Evolutionary conservation across 1,140 invertebrate species (phyloP).

Genomic region (Diachasma alloeum): DNA sequence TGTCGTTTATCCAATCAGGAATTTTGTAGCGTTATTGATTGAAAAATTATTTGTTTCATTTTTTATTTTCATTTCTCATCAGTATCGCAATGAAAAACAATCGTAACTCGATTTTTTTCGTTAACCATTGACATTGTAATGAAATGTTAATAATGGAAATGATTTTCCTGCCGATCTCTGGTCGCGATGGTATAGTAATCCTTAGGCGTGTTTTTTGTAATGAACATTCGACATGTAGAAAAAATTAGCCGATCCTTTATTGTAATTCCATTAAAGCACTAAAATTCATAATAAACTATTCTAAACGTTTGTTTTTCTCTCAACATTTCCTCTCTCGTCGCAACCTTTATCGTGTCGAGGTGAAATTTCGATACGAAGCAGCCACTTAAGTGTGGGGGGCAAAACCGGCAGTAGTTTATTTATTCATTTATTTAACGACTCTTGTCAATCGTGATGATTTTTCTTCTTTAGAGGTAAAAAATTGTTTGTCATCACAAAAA

Average conservation of each 20-base stretch:
- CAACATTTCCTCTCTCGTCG: conserved; percentile 16
- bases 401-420: conserved; percentile 33
- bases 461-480: background rate
- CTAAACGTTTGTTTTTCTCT: conserved; percentile 35
- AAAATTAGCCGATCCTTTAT: conserved; percentile 54
- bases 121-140: no score
- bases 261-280: conserved; percentile 52
- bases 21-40: no score
- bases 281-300: conserved; percentile 48
- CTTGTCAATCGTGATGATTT: background rate
- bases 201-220: conserved; percentile 32
- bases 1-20: no score
- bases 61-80: no score
- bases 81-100: no score
- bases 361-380: conserved; percentile 22
- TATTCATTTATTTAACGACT: background rate
- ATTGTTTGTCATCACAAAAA: background rate
- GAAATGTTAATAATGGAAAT: no score
- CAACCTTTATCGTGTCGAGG: conserved; percentile 11
- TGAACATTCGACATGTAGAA: conserved; percentile 43
- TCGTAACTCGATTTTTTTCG: no score
- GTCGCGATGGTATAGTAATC: no score
- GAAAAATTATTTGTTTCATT: no score
- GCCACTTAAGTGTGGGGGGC: conserved; percentile 33
- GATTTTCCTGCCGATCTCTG: no score